Evolutionary conservation across 2,113 vertebrate genomes (phyloP).

Genomic region (Shinisaurus crocodilurus): DNA sequence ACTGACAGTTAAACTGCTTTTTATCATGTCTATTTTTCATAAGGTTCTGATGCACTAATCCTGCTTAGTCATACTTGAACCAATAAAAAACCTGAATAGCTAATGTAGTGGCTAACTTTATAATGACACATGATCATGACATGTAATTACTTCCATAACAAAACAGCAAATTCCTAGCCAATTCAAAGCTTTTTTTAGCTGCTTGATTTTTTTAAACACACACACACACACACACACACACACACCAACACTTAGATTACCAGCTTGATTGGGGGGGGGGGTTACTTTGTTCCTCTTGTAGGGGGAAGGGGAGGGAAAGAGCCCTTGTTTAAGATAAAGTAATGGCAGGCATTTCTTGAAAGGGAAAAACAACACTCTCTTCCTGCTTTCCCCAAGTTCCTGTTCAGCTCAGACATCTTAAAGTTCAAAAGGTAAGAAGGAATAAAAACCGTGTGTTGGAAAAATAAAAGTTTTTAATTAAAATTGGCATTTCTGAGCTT

Average conservation of each 20-base stretch:
- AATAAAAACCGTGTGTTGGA: not conserved
- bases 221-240: too few species aligned
- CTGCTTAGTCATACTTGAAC: constrained; percentile 55
- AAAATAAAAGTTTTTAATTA: constrained; percentile 50
- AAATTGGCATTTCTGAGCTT: constrained; percentile 47
- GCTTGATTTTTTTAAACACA: not conserved
- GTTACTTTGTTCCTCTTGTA: not conserved
- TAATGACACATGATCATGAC: constrained; percentile 27
- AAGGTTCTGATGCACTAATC: constrained; percentile 65
- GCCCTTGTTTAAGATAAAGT: constrained; percentile 45
- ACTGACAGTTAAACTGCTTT: constrained; percentile 73
- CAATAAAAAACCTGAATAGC: constrained; percentile 65
- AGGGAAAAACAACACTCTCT: constrained; percentile 45
- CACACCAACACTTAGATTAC: not conserved
- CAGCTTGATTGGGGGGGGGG: constrained; percentile 14
- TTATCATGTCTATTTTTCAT: constrained; percentile 67
- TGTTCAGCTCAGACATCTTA: constrained; percentile 41
- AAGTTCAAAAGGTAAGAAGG: constrained; percentile 39
- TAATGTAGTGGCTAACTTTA: constrained; percentile 62
- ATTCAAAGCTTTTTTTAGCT: constrained; percentile 50
- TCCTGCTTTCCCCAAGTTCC: not conserved
- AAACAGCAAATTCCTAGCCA: constrained; percentile 57
- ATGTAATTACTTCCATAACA: constrained; percentile 49
- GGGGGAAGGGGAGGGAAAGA: constrained; percentile 4
- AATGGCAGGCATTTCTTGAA: constrained; percentile 43